Evolutionary conservation across 64 coral and sea anemone genomes (phyloP).

Genomic region (Montipora sp.): DNA sequence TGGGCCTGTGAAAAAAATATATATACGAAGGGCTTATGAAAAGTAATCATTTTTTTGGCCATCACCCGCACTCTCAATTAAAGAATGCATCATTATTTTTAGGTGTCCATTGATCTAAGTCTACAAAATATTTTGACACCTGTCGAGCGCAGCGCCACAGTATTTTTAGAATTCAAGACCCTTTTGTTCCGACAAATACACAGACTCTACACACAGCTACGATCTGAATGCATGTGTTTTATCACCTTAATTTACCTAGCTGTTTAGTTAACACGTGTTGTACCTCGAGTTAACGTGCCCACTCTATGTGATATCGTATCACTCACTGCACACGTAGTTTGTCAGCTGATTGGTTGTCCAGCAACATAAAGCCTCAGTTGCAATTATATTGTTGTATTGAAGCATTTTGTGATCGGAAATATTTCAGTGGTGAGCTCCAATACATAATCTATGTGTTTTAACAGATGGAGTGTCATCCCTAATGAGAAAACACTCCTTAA

Average conservation of each 20-base stretch:
- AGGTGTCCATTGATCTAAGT: too few species aligned
- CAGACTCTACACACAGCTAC: too few species aligned
- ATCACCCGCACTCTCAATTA: too few species aligned
- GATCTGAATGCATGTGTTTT: background rate
- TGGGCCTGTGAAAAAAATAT: too few species aligned
- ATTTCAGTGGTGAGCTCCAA: background rate
- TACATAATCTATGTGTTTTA: background rate
- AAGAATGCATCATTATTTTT: too few species aligned
- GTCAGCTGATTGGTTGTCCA: background rate
- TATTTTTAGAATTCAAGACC: too few species aligned
- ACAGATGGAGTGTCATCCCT: background rate
- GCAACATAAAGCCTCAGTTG: background rate
- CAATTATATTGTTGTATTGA: background rate
- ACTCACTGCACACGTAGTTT: background rate
- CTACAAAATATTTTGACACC: too few species aligned
- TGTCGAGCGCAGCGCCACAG: too few species aligned
- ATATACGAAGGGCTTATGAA: too few species aligned
- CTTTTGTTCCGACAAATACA: too few species aligned
- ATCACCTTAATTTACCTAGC: background rate
- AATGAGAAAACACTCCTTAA: background rate
- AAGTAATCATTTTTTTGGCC: too few species aligned
- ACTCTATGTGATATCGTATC: background rate
- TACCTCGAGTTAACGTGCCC: background rate
- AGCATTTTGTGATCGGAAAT: background rate
- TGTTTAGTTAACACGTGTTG: background rate